Evolutionary conservation across 2,888 invertebrate genomes (phyloP).

Genomic region (Emmelina monodactyla): DNA sequence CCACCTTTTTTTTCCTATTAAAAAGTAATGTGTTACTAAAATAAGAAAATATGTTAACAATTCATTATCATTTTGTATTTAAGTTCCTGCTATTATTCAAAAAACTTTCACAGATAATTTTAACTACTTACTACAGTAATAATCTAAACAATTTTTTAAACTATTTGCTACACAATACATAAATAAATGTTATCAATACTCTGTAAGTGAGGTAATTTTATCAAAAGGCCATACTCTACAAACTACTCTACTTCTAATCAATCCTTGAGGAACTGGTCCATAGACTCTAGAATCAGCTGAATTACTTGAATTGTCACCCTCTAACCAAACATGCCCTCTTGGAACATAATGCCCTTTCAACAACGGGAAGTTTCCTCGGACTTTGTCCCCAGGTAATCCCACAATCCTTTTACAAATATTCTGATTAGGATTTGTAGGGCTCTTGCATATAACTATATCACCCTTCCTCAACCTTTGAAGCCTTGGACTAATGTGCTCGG

Average conservation of each 20-base stretch:
- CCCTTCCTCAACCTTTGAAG: conserved; percentile 72
- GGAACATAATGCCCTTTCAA: conserved; percentile 70
- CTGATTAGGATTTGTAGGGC: conserved; percentile 80
- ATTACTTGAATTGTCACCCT: conserved; percentile 87
- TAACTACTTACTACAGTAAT: no score
- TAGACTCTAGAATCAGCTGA: conserved; percentile 88
- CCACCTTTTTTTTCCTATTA: no score
- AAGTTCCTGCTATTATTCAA: no score
- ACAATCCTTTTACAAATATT: conserved; percentile 86
- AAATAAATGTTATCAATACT: no score
- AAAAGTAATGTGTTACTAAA: no score
- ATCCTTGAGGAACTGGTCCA: conserved; percentile 87
- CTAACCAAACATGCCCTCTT: conserved; percentile 88
- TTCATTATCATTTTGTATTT: no score
- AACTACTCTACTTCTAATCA: conserved; percentile 83
- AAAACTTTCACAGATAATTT: no score
- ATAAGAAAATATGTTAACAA: no score
- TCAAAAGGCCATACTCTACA: conserved; percentile 80
- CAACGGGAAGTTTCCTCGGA: conserved; percentile 42
- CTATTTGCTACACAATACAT: no score
- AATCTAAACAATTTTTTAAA: no score
- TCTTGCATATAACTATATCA: conserved; percentile 85
- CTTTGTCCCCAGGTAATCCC: conserved; percentile 79
- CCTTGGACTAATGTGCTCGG: conserved; percentile 79
- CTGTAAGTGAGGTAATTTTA: conserved; percentile 43